Percentiles rank a stretch among this genome's conserved stretches.
Evolutionary conservation across 2,888 invertebrate genomes (phyloP).

Genomic region (Drosophila falleni): DNA sequence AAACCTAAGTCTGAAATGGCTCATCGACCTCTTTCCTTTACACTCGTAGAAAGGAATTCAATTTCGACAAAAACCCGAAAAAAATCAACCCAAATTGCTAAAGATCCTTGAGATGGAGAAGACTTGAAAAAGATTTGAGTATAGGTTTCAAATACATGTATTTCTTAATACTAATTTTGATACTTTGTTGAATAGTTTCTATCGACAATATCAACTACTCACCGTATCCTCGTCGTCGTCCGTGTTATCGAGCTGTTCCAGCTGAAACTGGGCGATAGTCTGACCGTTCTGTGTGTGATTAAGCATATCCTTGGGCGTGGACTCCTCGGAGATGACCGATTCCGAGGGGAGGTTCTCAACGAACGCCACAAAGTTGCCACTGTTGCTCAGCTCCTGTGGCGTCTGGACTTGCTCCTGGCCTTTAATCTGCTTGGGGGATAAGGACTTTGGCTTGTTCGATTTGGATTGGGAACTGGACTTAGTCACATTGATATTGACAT

Average conservation of each 20-base stretch:
- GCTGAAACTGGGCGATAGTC: constrained; percentile 45
- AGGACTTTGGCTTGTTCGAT: constrained; percentile 1
- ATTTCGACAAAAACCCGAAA: no score
- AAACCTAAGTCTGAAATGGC: no score
- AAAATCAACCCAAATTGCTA: not conserved
- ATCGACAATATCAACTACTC: constrained; percentile 36
- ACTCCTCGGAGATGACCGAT: constrained; percentile 84
- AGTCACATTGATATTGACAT: constrained; percentile 28
- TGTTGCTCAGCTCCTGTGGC: constrained; percentile 20
- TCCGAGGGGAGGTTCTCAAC: constrained; percentile 83
- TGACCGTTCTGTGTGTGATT: constrained; percentile 53
- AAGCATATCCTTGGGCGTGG: constrained; percentile 82
- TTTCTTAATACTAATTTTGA: not conserved
- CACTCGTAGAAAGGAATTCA: no score
- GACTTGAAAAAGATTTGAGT: not conserved
- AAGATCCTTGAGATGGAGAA: not conserved
- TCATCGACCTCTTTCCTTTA: no score
- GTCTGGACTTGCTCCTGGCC: constrained; percentile 23
- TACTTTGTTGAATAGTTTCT: not conserved
- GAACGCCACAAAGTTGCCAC: constrained; percentile 75
- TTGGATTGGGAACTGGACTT: constrained; percentile 17
- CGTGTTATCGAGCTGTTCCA: constrained; percentile 64
- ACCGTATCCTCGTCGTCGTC: constrained; percentile 82
- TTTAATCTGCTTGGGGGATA: not conserved
- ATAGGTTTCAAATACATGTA: not conserved